These are phyloP conservation scores for Pherbina coryleti DNA, from an alignment of 2,888 invertebrate genomes.

Conservation along the genomic window DNA sequence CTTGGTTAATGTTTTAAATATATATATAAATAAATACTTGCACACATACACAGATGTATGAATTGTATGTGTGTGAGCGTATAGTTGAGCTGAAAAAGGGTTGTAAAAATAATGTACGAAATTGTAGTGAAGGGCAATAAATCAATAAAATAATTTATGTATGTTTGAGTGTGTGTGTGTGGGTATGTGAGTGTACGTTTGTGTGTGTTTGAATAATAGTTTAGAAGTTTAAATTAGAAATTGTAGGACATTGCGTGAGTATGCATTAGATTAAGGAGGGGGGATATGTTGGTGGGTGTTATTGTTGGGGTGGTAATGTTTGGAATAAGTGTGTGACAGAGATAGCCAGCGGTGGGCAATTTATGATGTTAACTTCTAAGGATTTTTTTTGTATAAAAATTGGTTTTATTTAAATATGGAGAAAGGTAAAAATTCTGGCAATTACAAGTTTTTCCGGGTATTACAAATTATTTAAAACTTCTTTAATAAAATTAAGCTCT, in stretches of 20 bases:
- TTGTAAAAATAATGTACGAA: constrained; percentile 2
- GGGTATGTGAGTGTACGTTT: constrained; percentile 7
- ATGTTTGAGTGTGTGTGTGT: constrained; percentile 19
- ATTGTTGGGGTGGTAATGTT: background rate
- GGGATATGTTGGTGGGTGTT: background rate
- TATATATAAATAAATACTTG: background rate
- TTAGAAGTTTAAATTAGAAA: constrained; percentile 2
- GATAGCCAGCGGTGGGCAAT: too few species aligned
- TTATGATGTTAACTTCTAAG: too few species aligned
- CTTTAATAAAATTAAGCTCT: too few species aligned
- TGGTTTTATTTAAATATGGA: too few species aligned
- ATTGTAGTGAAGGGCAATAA: background rate
- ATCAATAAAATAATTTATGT: constrained; percentile 23
- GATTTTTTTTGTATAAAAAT: too few species aligned
- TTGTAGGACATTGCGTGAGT: background rate
- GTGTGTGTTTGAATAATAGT: background rate
- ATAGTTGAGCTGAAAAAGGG: constrained; percentile 8
- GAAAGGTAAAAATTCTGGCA: too few species aligned
- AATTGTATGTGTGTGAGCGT: constrained; percentile 11
- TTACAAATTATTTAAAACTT: too few species aligned
- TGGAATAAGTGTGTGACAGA: too few species aligned
- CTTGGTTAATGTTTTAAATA: constrained; percentile 36
- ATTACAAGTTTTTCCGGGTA: too few species aligned
- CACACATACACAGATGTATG: background rate
- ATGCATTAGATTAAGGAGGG: background rate